phyloP scores from a whole-genome alignment of 2,888 invertebrate genomes.

The Odiellus spinosus region DNA sequence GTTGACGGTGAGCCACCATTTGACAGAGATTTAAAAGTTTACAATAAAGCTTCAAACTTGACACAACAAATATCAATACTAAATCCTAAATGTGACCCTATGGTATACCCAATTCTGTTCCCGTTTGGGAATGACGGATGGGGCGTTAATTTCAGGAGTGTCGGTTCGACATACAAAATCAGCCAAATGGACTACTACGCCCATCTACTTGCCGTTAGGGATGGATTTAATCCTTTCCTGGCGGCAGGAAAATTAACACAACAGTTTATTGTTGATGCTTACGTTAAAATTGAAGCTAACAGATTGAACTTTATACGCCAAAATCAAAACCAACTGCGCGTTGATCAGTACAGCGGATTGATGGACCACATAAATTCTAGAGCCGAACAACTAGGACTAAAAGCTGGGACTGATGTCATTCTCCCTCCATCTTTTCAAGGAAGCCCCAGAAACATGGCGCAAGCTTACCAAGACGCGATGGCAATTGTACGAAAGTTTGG shows the following conservation, averaged over 20 bases:
- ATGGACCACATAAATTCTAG: slow-evolving; percentile 13
- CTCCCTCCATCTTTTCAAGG: slow-evolving; percentile 17
- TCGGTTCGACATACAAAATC: neutral
- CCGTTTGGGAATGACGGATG: slow-evolving; percentile 20
- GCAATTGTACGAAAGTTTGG: slow-evolving; percentile 30
- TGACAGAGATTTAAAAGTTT: slow-evolving; percentile 14
- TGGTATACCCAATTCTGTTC: slow-evolving; percentile 20
- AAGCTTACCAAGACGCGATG: slow-evolving; percentile 32
- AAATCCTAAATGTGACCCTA: slow-evolving; percentile 19
- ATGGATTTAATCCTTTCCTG: slow-evolving; percentile 18
- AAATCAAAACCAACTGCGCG: slow-evolving; percentile 22
- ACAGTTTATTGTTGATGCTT: slow-evolving; percentile 24
- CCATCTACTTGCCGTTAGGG: neutral
- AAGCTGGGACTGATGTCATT: slow-evolving; percentile 2
- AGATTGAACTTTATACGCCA: slow-evolving; percentile 19
- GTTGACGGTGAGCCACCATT: slow-evolving; percentile 17
- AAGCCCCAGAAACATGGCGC: slow-evolving; percentile 26
- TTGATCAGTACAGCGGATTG: slow-evolving; percentile 22
- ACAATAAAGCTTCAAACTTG: slow-evolving; percentile 6
- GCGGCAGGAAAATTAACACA: slow-evolving; percentile 21
- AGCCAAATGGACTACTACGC: slow-evolving; percentile 4
- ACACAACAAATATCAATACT: slow-evolving; percentile 6
- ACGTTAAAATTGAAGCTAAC: slow-evolving; percentile 23
- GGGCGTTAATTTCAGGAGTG: neutral
- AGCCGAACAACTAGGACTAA: neutral